Percentiles rank a stretch among this genome's conserved stretches.
Conservation (phyloP, 53 echinoderm and acorn worm genomes). For the Crossaster papposus region DNA sequence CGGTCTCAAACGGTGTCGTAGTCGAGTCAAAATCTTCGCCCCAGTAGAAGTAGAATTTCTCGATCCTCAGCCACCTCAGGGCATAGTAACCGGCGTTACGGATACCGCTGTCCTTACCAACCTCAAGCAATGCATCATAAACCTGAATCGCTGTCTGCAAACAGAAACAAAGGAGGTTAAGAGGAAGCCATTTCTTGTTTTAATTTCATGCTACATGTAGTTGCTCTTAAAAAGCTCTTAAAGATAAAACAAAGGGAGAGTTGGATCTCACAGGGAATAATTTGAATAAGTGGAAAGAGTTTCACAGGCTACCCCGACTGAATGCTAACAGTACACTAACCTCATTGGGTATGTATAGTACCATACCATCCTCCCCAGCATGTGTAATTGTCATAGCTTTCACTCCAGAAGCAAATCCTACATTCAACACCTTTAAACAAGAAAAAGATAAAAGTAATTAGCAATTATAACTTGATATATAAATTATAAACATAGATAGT, state of each 20-base stretch:
- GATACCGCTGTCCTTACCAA: constrained; percentile 82
- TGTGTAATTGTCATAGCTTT: constrained; percentile 90
- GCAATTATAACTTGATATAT: too few relatives aligned
- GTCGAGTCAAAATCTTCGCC: constrained; percentile 85
- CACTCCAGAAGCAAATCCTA: constrained; percentile 93
- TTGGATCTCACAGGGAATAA: too few relatives aligned
- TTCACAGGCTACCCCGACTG: not conserved
- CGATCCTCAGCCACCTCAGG: constrained; percentile 86
- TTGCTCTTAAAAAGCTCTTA: too few relatives aligned
- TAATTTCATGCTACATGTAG: too few relatives aligned
- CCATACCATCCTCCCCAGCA: constrained; percentile 92
- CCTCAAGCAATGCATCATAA: constrained; percentile 79
- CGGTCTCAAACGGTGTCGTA: constrained; percentile 87
- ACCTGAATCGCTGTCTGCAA: constrained; percentile 79
- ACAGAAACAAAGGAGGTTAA: not conserved
- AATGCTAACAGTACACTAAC: constrained; percentile 48
- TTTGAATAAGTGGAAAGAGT: too few relatives aligned
- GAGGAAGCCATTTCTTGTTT: too few relatives aligned
- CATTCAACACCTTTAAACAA: constrained; percentile 75
- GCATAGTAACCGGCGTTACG: constrained; percentile 90
- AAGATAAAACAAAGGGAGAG: too few relatives aligned
- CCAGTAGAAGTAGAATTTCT: constrained; percentile 95
- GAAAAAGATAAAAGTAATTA: not conserved
- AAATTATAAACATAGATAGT: too few relatives aligned
- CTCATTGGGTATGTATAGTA: constrained; percentile 95